phyloP scores from a whole-genome alignment of 2,113 vertebrate genomes.

The Burhinus oedicnemus region DNA sequence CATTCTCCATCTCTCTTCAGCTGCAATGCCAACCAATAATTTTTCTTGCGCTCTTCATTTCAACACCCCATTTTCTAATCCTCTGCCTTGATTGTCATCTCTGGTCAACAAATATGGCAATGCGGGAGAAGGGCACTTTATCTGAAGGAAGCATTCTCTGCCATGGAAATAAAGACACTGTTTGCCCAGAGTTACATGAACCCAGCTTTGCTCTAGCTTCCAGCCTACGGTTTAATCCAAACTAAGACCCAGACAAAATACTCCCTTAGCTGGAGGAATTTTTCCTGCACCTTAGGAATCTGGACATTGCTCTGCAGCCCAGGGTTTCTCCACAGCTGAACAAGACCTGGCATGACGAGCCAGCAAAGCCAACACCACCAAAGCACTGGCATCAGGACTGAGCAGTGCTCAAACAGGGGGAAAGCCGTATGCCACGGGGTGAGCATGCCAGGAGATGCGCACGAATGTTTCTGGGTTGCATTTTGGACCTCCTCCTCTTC shows the following conservation, averaged over 20 bases:
- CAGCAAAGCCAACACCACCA: fast-evolving
- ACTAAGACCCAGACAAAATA: neutral
- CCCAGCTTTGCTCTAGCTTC: neutral
- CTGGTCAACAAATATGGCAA: neutral
- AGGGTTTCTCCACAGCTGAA: neutral
- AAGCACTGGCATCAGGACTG: neutral
- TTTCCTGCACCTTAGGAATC: neutral
- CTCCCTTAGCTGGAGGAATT: neutral
- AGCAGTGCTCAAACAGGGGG: neutral
- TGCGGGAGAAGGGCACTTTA: no score
- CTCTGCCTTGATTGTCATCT: neutral
- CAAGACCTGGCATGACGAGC: neutral
- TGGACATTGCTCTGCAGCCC: neutral
- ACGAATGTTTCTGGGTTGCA: neutral
- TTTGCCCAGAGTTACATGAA: neutral
- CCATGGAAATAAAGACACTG: neutral
- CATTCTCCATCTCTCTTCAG: neutral
- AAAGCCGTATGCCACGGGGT: neutral
- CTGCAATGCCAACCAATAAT: neutral
- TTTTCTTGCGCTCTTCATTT: neutral
- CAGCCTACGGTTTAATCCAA: neutral
- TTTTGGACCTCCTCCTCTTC: neutral
- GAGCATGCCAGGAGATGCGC: fast-evolving
- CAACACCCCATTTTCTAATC: neutral
- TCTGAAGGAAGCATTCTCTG: neutral